These are phyloP conservation scores for Bovichtus diacanthus DNA, from an alignment of 2,797 vertebrate genomes.

Conservation along the genomic window DNA sequence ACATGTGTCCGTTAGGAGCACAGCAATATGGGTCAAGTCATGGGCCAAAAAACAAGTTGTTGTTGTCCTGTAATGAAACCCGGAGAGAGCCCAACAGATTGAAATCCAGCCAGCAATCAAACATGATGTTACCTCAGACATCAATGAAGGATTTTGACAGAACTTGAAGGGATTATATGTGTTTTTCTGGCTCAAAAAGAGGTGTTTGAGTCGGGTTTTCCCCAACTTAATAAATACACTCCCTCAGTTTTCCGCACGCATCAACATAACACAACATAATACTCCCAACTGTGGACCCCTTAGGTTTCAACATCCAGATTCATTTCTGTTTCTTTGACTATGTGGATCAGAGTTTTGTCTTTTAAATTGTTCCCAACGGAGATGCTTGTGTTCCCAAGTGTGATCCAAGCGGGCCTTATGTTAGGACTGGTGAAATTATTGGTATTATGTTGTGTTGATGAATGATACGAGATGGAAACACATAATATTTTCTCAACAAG, in stretches of 20 bases:
- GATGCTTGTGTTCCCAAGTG: no score
- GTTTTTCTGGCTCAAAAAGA: neutral
- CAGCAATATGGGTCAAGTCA: slow-evolving; percentile 40
- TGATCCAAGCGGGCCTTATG: neutral
- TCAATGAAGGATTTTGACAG: neutral
- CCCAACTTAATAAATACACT: neutral
- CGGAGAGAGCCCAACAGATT: neutral
- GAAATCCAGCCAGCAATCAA: neutral
- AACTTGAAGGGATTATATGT: neutral
- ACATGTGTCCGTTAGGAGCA: slow-evolving; percentile 39
- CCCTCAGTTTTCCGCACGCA: neutral
- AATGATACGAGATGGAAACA: neutral
- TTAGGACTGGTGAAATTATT: neutral
- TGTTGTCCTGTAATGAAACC: slow-evolving; percentile 33
- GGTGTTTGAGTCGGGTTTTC: neutral
- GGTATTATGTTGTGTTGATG: neutral
- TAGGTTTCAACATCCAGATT: neutral
- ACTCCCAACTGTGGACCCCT: neutral
- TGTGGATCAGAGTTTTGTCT: slow-evolving; percentile 15
- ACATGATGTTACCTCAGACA: neutral
- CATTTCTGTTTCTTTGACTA: neutral
- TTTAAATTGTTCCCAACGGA: slow-evolving; percentile 27
- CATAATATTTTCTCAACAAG: neutral
- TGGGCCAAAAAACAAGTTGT: slow-evolving; percentile 18
- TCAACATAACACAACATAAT: neutral